Percentiles rank a stretch among this genome's conserved stretches.
These are phyloP conservation scores for Ahaetulla prasina DNA, from an alignment of 2,113 vertebrate species.

Conservation along the genomic window DNA sequence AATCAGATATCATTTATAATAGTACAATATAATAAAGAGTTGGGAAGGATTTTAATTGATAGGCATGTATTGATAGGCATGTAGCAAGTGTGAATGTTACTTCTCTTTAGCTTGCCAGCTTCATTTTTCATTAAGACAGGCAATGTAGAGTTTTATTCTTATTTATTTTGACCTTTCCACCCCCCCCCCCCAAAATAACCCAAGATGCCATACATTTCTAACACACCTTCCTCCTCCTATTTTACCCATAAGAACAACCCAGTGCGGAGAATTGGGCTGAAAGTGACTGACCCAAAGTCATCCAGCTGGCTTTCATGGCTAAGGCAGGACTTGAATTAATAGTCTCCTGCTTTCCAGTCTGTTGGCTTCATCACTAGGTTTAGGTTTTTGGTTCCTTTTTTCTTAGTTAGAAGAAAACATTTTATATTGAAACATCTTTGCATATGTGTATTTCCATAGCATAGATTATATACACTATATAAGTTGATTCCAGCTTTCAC, in stretches of 20 bases:
- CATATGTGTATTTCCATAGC: neutral
- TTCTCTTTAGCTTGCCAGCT: neutral
- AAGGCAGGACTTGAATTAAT: neutral
- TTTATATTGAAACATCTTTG: neutral
- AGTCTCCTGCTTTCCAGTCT: neutral
- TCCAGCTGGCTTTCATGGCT: neutral
- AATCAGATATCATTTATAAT: neutral
- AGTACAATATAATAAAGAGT: neutral
- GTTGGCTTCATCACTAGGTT: neutral
- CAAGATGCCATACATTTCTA: neutral
- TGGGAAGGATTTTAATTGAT: neutral
- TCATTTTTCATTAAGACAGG: neutral
- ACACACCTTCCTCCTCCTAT: neutral
- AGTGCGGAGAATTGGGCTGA: neutral
- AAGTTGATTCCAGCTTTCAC: neutral
- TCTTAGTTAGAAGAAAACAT: neutral
- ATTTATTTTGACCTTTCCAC: too few species aligned
- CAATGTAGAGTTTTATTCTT: neutral
- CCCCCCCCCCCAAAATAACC: too few species aligned
- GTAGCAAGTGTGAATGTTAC: neutral
- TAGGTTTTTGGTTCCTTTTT: neutral
- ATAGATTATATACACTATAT: neutral
- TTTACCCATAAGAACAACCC: neutral
- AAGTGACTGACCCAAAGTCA: neutral
- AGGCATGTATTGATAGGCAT: neutral